These are phyloP conservation scores for Pycnonotus jocosus DNA, from an alignment of 2,113 vertebrate genomes.

Conservation along the genomic window DNA sequence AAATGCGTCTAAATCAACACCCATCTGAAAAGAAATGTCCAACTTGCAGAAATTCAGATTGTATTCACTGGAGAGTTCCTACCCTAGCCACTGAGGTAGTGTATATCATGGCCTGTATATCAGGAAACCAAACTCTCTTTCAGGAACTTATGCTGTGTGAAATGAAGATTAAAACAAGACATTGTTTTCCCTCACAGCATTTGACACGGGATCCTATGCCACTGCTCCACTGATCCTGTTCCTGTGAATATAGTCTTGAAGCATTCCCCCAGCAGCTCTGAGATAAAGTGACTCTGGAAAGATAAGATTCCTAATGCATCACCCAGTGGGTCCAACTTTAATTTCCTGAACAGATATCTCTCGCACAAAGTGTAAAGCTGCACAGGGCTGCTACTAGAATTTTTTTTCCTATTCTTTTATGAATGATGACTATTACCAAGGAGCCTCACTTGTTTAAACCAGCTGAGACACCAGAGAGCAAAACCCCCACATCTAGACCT, in stretches of 20 bases:
- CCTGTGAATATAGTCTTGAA: background rate
- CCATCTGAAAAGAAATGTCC: background rate
- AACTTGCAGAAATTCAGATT: background rate
- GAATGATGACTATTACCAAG: background rate
- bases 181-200: background rate
- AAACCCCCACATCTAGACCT: background rate
- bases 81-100: background rate
- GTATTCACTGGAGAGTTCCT: background rate
- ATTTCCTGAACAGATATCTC: background rate
- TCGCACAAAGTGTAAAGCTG: background rate
- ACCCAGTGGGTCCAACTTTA: background rate
- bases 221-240: background rate
- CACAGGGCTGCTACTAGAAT: background rate
- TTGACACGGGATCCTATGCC: background rate
- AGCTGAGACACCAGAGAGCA: background rate
- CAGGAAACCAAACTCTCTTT: background rate
- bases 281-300: background rate
- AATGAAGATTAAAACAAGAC: background rate
- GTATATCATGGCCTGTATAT: background rate
- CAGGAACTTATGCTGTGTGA: background rate
- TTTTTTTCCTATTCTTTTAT: background rate
- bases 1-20: background rate
- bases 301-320: background rate
- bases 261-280: background rate
- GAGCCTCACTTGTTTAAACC: background rate